phyloP scores from a whole-genome alignment of 2,797 vertebrate genomes.

The Gobio occitaniae region DNA sequence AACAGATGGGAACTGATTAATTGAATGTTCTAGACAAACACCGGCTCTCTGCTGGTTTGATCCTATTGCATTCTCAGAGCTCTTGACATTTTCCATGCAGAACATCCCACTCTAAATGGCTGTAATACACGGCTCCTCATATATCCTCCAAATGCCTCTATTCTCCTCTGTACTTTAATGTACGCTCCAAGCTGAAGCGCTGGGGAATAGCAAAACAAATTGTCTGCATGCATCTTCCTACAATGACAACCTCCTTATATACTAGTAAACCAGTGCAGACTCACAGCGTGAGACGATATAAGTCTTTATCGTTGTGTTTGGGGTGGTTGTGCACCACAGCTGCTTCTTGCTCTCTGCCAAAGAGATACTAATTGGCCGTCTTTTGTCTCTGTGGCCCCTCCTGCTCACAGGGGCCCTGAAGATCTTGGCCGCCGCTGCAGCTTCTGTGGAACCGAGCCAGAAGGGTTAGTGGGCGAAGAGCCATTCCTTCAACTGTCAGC shows the following conservation, averaged over 20 bases:
- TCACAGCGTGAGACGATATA: not conserved
- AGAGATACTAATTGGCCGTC: slow-evolving; percentile 50
- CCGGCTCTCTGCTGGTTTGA: slow-evolving; percentile 8
- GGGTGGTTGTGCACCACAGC: slow-evolving; percentile 22
- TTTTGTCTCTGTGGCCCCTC: slow-evolving; percentile 39
- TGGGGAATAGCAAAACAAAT: slow-evolving; percentile 30
- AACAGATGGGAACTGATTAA: slow-evolving; percentile 25
- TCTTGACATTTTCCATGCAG: slow-evolving; percentile 39
- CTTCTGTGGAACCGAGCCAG: slow-evolving; percentile 45
- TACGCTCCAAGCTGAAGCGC: slow-evolving; percentile 24
- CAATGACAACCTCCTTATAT: slow-evolving; percentile 6
- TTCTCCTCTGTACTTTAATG: slow-evolving; percentile 15
- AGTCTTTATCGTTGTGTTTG: slow-evolving; percentile 5
- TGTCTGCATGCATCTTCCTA: slow-evolving; percentile 38
- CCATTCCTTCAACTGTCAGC: slow-evolving; percentile 48
- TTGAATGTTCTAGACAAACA: slow-evolving; percentile 33
- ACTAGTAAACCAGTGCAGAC: slow-evolving; percentile 15
- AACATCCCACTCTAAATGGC: slow-evolving; percentile 12
- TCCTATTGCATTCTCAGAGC: not conserved
- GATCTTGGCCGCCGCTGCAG: slow-evolving; percentile 38
- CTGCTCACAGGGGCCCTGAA: slow-evolving; percentile 38
- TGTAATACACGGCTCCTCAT: slow-evolving; percentile 46
- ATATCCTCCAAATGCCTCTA: slow-evolving; percentile 34
- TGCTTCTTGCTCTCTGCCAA: slow-evolving; percentile 21
- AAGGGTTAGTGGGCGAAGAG: slow-evolving; percentile 29